Evolutionary conservation across 2,888 invertebrate genomes (phyloP).

Genomic region (Dorcus hopei): DNA sequence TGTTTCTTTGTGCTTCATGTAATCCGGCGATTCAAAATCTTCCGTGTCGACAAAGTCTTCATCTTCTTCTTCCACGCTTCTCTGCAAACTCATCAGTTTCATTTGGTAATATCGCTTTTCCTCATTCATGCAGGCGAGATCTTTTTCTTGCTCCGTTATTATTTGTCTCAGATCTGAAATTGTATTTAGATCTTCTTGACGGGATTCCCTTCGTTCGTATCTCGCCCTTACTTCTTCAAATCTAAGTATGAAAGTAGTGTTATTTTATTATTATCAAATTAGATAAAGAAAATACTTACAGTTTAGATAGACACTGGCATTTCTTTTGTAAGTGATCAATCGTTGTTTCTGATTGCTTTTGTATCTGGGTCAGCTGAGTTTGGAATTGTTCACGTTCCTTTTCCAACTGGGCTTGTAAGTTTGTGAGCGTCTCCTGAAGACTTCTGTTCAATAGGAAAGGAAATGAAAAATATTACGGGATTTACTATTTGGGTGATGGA

Average conservation of each 20-base stretch:
- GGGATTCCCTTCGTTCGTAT: slow-evolving; percentile 56
- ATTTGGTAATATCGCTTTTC: slow-evolving; percentile 58
- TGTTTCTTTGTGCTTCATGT: slow-evolving; percentile 1
- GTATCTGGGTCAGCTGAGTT: slow-evolving; percentile 45
- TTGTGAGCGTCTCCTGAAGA: slow-evolving; percentile 47
- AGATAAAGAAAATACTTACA: slow-evolving; percentile 51
- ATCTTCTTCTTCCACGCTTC: slow-evolving; percentile 29
- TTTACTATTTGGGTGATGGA: slow-evolving; percentile 1
- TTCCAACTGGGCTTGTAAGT: slow-evolving; percentile 41
- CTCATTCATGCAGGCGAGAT: slow-evolving; percentile 56
- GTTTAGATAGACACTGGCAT: slow-evolving; percentile 59
- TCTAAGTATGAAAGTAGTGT: slow-evolving; percentile 34
- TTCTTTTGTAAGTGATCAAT: slow-evolving; percentile 61
- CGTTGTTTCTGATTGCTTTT: slow-evolving; percentile 53
- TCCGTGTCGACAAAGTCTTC: slow-evolving; percentile 40
- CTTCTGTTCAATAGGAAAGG: slow-evolving; percentile 44
- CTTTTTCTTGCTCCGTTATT: slow-evolving; percentile 58
- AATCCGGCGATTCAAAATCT: slow-evolving; percentile 14
- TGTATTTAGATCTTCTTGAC: slow-evolving; percentile 55
- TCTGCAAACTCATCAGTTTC: slow-evolving; percentile 46
- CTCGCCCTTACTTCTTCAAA: slow-evolving; percentile 59
- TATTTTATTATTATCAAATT: too few relatives aligned
- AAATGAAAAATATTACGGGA: slow-evolving; percentile 24
- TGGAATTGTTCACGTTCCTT: slow-evolving; percentile 42
- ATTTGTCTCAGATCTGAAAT: slow-evolving; percentile 55